These are phyloP conservation scores for Holocentrus rufus DNA, from an alignment of 2,797 vertebrate genomes.

Conservation along the genomic window DNA sequence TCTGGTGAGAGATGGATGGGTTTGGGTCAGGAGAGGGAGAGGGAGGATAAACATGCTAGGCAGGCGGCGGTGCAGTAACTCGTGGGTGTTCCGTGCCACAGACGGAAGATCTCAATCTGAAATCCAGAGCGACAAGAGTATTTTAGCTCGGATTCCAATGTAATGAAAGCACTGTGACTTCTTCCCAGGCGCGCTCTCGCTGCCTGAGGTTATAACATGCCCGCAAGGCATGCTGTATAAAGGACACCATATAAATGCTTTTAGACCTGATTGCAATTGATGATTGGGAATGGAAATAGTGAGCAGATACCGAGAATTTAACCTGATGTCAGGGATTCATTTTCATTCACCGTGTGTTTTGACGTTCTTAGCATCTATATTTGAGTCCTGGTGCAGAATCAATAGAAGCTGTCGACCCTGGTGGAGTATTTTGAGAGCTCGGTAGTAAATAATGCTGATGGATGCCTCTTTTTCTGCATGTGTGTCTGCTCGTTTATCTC, in stretches of 20 bases:
- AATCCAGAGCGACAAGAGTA: constrained; percentile 68
- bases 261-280: constrained; percentile 68
- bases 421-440: constrained; percentile 28
- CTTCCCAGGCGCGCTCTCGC: constrained; percentile 66
- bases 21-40: constrained; percentile 60
- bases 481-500: constrained; percentile 60
- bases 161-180: constrained; percentile 64
- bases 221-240: constrained; percentile 52
- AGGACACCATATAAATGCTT: constrained; percentile 57
- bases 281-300: constrained; percentile 56
- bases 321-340: constrained; percentile 23
- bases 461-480: constrained; percentile 44
- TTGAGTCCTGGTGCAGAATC: constrained; percentile 14
- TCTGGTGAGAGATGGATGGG: constrained; percentile 73
- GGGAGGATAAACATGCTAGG: constrained; percentile 67
- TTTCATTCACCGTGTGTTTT: constrained; percentile 17
- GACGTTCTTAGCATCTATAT: constrained; percentile 14
- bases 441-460: constrained; percentile 60
- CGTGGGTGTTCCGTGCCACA: constrained; percentile 80
- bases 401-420: constrained; percentile 1
- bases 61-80: constrained; percentile 61
- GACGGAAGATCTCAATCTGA: constrained; percentile 67
- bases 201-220: constrained; percentile 65
- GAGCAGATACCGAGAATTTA: constrained; percentile 4
- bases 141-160: constrained; percentile 67